Base-by-base conservation (phyloP, 30 jellyfish, hydroid and myxozoan species). In the Chrysaora quinquecirrha region DNA sequence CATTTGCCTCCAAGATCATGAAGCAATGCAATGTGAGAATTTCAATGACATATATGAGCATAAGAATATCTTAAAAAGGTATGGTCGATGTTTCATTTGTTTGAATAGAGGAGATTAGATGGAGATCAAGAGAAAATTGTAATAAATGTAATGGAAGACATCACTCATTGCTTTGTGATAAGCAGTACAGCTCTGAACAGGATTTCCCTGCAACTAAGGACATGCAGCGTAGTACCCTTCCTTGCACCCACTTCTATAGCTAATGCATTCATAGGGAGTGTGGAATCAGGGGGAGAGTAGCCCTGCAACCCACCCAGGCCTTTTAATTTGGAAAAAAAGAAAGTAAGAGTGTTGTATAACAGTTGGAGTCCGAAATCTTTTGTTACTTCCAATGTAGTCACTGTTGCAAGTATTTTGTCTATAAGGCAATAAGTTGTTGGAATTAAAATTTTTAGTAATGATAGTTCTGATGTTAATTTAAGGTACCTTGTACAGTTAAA, bases 401-500 rank as follows among this genome's bases (percentile, higher is more conserved):
- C 12, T 43, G 58, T 24, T 16, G 7, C 16, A 0, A 30, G 58
- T 38, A 22, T 38, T 22, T 27, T 24, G 30, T 16, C 77, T 24
- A 2, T 65, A 65, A 16, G 43, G 48, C 11, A 48, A 20, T 43
- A n/a, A n/a, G n/a, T n/a, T n/a, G 28, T 65, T 22, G 50, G 34
- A 65, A 32, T 65, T 32, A 65, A 65, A 27, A 24, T 52, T 22
- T 65, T 65, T 65, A 52, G 77, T 22, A 65, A 30, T 38, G 30
- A 28, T 38, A 9, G 28, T 1, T 48, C 30, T 32, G 24, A 0
- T 71, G 83, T 27, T 38, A 10, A 43, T 22, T 27, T 38, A 21
- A 71, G 69, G 25, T 71, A 71, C 63, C 35, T 71, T 71, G 83
- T 71, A 71, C 71, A 71, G 29, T n/a, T 71, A 30, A 4, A 33